Conservation (phyloP, 2,888 invertebrate species). For the Villa cingulata region DNA sequence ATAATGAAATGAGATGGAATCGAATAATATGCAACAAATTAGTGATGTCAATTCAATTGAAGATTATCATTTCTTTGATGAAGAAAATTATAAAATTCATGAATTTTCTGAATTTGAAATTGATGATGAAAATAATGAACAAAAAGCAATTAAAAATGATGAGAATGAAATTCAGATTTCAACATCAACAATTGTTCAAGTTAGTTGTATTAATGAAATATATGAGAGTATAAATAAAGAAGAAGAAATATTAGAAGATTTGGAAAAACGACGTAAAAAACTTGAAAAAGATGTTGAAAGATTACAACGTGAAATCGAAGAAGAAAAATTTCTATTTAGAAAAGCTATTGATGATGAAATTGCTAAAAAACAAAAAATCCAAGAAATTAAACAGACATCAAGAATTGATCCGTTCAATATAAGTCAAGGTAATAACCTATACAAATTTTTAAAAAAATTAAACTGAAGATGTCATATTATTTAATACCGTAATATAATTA, state of each 20-base stretch:
- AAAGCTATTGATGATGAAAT: conserved; percentile 10
- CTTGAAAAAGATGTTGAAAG: conserved; percentile 10
- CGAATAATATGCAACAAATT: too few species aligned
- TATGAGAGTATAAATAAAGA: conserved; percentile 8
- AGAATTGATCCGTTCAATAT: conserved; percentile 8
- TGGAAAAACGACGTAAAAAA: conserved; percentile 7
- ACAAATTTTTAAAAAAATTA: too few species aligned
- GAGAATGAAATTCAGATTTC: too few species aligned
- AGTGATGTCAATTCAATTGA: too few species aligned
- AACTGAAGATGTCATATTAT: too few species aligned
- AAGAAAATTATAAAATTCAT: too few species aligned
- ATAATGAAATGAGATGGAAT: too few species aligned
- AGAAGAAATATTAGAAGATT: conserved; percentile 5
- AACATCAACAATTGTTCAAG: background rate
- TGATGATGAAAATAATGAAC: too few species aligned
- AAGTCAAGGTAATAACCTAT: conserved; percentile 3
- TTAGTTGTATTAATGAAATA: conserved; percentile 5
- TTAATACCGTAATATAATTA: too few species aligned
- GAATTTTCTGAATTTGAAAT: too few species aligned
- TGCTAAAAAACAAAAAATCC: background rate
- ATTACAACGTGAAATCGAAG: conserved; percentile 10
- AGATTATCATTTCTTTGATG: too few species aligned
- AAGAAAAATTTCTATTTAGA: conserved; percentile 8
- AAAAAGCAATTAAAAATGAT: too few species aligned
- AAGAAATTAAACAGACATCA: background rate